Base-by-base conservation (phyloP, 2,888 invertebrate species). In the Limnephilus lunatus region DNA sequence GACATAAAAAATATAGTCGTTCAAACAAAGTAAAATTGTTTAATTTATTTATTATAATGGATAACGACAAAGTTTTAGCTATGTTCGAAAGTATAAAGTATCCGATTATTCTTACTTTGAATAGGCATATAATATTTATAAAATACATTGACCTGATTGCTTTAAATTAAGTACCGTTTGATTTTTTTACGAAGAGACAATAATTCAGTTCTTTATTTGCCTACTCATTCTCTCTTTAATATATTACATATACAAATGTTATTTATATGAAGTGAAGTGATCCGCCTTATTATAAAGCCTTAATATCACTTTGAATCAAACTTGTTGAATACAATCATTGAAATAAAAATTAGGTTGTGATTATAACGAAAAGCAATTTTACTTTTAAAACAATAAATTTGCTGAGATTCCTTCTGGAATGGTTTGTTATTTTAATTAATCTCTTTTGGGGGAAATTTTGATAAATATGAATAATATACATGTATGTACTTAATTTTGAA, bases 401-500 rank as follows among this genome's bases (percentile, higher is more conserved):
- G 25, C 68, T 25, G 68, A 68, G 68, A 14, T 83, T 31, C 31
- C 35, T 83, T 83, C 15, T 0, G 5, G 83, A 19, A 68, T 25
- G 25, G 25, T 25, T 5, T 53, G 53, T 83, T 32, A 19, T 32
- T 83, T 15, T 32, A 83, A 83, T 83, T 9, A 32, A 83, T 32
- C 11, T 1, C 4, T 83, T 83, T 19, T 83, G 83, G 32, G 35
- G 11, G 15, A 25, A 83, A 83, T 48, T 48, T 48, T 48, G 48
- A 48, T 19, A 35, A 25, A 25, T 31, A 19, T 25, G n/a, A 32
- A 83, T 82, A 30, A 15, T 87, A 31, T 30, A 19, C 68, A 31
- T 87, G 68, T 87, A 31, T 87, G 87, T 87, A 87, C 87, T 87
- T 87, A 48, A 87, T 53, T 53, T 44, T 86, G 30, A 48, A 53